Conservation (phyloP, 2,888 invertebrate genomes). For the Ditula angustiorana region DNA sequence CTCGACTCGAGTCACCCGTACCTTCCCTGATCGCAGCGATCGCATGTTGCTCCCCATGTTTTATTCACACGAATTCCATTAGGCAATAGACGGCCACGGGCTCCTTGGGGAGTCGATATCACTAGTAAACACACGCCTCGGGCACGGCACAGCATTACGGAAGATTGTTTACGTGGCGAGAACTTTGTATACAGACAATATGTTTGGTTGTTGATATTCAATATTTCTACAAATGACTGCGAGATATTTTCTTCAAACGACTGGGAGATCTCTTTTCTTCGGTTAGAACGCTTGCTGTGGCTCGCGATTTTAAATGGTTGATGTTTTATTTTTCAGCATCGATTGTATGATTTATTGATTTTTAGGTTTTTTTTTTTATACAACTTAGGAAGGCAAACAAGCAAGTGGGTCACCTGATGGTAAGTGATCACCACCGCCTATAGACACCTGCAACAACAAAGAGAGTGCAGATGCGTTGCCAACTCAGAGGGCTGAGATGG, state of each 20-base stretch:
- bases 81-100: not conserved
- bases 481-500: too few species aligned
- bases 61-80: constrained; percentile 14
- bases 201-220: constrained; percentile 1
- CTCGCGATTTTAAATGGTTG: too few species aligned
- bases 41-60: constrained; percentile 1
- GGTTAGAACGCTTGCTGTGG: not conserved
- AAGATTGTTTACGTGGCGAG: constrained; percentile 9
- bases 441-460: too few species aligned
- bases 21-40: not conserved
- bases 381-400: too few species aligned
- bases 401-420: too few species aligned
- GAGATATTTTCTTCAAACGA: not conserved
- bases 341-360: too few species aligned
- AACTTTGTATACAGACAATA: not conserved
- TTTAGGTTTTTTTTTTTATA: too few species aligned
- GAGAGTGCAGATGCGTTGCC: too few species aligned
- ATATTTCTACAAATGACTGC: constrained; percentile 5
- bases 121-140: not conserved
- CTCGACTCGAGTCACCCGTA: not conserved
- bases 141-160: not conserved
- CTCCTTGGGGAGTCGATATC: not conserved
- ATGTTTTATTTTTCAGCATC: too few species aligned
- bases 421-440: too few species aligned
- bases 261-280: not conserved